Evolutionary conservation across 2,888 invertebrate species (phyloP).

Genomic region (Drepana falcataria): DNA sequence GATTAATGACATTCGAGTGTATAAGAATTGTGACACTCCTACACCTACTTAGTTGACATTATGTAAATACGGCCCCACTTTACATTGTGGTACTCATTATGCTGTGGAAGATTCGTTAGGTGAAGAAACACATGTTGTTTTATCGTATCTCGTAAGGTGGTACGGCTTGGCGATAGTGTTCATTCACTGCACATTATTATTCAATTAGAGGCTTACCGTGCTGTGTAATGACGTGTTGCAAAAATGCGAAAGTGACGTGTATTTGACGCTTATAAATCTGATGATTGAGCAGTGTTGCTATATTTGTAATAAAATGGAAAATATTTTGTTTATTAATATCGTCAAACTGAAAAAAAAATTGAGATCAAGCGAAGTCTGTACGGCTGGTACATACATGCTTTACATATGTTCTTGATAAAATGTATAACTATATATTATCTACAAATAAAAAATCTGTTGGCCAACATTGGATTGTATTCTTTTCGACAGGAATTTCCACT

Average conservation of each 20-base stretch:
- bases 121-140: conserved; percentile 79
- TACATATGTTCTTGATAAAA: too few species aligned
- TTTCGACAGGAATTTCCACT: conserved; percentile 31
- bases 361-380: too few species aligned
- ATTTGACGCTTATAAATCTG: too few species aligned
- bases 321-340: too few species aligned
- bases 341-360: too few species aligned
- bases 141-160: conserved; percentile 46
- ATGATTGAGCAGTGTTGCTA: too few species aligned
- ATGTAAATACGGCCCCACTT: conserved; percentile 76
- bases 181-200: neutral
- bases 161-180: conserved; percentile 40
- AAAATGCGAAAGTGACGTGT: too few species aligned
- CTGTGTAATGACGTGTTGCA: neutral
- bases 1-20: conserved; percentile 61
- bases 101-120: conserved; percentile 75
- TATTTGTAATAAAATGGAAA: too few species aligned
- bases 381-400: too few species aligned
- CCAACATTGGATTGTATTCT: neutral
- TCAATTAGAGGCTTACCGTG: too few species aligned
- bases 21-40: conserved; percentile 54
- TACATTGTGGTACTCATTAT: conserved; percentile 77
- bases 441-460: too few species aligned
- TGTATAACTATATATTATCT: too few species aligned
- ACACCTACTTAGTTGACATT: conserved; percentile 78